These are phyloP conservation scores for Lytechinus pictus DNA, from an alignment of 35 echinoderm and acorn worm species.

Conservation along the genomic window DNA sequence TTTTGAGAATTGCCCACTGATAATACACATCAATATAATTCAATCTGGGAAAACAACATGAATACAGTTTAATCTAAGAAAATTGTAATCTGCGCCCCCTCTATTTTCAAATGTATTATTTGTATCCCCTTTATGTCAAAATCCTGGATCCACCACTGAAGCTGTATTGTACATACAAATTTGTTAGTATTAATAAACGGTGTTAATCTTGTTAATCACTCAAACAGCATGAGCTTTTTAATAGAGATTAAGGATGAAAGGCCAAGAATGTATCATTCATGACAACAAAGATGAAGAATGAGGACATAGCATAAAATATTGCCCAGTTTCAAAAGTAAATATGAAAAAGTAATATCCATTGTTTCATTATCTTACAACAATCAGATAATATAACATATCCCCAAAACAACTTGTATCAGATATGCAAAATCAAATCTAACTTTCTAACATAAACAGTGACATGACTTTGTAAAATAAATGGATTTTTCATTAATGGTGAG, in stretches of 20 bases:
- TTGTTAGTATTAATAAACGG: constrained; percentile 19
- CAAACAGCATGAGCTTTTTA: constrained; percentile 39
- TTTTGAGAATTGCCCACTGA: no score
- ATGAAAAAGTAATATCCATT: background rate
- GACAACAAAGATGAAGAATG: background rate
- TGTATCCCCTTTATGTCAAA: no score
- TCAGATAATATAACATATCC: no score
- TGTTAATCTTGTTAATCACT: constrained; percentile 43
- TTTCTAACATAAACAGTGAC: no score
- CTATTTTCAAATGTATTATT: no score
- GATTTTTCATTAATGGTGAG: no score
- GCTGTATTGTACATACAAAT: background rate
- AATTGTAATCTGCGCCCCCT: no score
- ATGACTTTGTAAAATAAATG: no score
- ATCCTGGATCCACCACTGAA: no score
- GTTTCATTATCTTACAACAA: background rate
- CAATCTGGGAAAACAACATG: no score
- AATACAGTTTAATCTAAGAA: no score
- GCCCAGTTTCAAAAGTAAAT: background rate
- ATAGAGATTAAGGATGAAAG: constrained; percentile 34
- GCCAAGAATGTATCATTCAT: background rate
- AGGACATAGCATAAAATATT: background rate
- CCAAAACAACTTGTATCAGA: background rate
- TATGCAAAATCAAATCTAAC: background rate
- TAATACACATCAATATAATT: no score